Evolutionary conservation across 2,113 vertebrate species (phyloP).

Genomic region (Pholis gunnellus): DNA sequence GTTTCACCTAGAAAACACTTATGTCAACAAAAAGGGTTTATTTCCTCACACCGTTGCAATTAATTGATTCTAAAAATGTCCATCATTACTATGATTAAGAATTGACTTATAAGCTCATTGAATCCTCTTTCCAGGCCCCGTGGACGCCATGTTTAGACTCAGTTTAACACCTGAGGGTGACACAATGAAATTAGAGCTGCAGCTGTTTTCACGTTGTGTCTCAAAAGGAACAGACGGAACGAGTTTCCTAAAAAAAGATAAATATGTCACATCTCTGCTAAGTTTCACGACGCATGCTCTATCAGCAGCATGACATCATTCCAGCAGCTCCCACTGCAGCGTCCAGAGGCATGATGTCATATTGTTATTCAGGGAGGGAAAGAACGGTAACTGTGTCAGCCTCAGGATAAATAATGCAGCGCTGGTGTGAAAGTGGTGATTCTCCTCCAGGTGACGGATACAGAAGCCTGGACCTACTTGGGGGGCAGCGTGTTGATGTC

Average conservation of each 20-base stretch:
- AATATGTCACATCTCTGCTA: slow-evolving; percentile 33
- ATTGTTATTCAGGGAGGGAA: background rate
- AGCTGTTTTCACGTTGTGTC: slow-evolving; percentile 31
- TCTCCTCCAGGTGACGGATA: background rate
- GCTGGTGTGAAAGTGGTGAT: background rate
- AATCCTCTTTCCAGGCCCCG: no score
- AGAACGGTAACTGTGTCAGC: background rate
- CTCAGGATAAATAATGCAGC: background rate
- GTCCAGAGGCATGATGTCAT: slow-evolving; percentile 61
- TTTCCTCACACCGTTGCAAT: background rate
- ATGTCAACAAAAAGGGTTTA: background rate
- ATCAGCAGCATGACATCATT: slow-evolving; percentile 65
- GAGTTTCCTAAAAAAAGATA: slow-evolving; percentile 20
- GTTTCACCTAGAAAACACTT: background rate
- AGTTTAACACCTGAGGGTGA: background rate
- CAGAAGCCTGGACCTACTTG: slow-evolving; percentile 86
- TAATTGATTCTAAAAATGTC: background rate
- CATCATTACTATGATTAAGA: background rate
- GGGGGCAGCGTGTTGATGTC: slow-evolving; percentile 96
- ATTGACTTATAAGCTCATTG: background rate
- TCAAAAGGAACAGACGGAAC: slow-evolving; percentile 2
- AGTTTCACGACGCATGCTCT: slow-evolving; percentile 42
- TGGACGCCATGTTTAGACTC: no score
- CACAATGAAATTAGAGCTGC: background rate
- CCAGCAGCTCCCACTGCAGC: slow-evolving; percentile 55